A percentile compares a stretch with the other conserved stretches of the same genome.
These are phyloP conservation scores for Gavia stellata DNA, from an alignment of 2,113 vertebrate genomes.

Conservation along the genomic window DNA sequence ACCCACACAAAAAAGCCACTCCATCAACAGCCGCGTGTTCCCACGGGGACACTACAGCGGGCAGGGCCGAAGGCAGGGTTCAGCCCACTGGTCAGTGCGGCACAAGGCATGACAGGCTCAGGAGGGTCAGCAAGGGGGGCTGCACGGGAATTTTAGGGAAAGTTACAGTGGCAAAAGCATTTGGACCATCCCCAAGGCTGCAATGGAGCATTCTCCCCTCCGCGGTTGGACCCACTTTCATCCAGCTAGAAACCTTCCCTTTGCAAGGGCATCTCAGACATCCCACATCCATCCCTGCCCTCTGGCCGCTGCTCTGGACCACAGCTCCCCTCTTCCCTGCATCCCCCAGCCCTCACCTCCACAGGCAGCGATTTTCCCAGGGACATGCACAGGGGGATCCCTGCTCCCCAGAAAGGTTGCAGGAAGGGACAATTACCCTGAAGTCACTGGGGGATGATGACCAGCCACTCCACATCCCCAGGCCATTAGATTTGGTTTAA, in stretches of 20 bases:
- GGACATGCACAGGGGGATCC: not conserved
- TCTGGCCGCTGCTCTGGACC: not conserved
- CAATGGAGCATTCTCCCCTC: not conserved
- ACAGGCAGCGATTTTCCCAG: not conserved
- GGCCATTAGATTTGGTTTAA: not conserved
- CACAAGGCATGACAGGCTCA: not conserved
- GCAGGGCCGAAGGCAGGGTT: not conserved
- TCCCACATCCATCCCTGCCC: not conserved
- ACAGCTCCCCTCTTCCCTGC: not conserved
- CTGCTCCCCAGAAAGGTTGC: rapidly evolving
- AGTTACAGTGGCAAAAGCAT: not conserved
- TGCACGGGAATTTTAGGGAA: too few species aligned
- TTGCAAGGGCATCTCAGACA: not conserved
- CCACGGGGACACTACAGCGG: not conserved
- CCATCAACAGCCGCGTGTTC: not conserved
- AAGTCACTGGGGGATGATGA: rapidly evolving
- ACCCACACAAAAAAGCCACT: not conserved
- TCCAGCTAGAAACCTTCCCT: not conserved
- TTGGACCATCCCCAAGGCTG: not conserved
- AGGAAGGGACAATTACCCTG: not conserved
- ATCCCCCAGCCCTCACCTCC: not conserved
- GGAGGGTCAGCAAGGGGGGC: not conserved
- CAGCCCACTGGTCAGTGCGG: not conserved
- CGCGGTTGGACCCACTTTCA: not conserved
- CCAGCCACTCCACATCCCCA: too few species aligned